These are phyloP conservation scores for Drosophila prolongata DNA, from an alignment of 2,888 invertebrate species.

Conservation along the genomic window DNA sequence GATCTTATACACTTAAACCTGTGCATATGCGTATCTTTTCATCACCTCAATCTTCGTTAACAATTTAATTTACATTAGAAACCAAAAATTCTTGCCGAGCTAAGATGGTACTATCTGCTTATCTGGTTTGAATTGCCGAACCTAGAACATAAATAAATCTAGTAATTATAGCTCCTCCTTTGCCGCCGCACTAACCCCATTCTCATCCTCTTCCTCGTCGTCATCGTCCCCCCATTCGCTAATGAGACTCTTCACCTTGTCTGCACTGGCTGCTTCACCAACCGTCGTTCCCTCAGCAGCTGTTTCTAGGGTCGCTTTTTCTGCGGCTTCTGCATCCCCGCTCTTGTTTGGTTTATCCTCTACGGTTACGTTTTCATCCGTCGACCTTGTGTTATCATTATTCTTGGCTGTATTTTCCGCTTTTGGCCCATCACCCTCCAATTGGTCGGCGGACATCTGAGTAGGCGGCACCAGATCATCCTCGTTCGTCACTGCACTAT, in stretches of 20 bases:
- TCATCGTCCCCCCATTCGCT: constrained; percentile 84
- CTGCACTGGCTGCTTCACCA: constrained; percentile 44
- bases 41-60: constrained; percentile 27
- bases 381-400: constrained; percentile 12
- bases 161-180: constrained; percentile 78
- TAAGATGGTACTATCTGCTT: constrained; percentile 15
- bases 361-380: constrained; percentile 23
- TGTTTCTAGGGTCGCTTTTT: constrained; percentile 9
- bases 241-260: constrained; percentile 82
- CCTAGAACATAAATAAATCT: constrained; percentile 82
- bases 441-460: constrained; percentile 18
- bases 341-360: constrained; percentile 24
- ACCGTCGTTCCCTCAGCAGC: constrained; percentile 12
- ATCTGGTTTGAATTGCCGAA: constrained; percentile 31
- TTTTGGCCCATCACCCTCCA: constrained; percentile 5
- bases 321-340: constrained; percentile 3
- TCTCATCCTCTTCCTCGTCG: constrained; percentile 78
- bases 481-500: constrained; percentile 11
- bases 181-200: constrained; percentile 68
- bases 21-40: constrained; percentile 26
- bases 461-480: constrained; percentile 19
- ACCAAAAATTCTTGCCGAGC: constrained; percentile 55
- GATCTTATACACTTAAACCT: constrained; percentile 35
- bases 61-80: constrained; percentile 70
- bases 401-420: constrained; percentile 9